phyloP scores from a whole-genome alignment of 2,797 vertebrate genomes.

The Limosa lapponica region DNA sequence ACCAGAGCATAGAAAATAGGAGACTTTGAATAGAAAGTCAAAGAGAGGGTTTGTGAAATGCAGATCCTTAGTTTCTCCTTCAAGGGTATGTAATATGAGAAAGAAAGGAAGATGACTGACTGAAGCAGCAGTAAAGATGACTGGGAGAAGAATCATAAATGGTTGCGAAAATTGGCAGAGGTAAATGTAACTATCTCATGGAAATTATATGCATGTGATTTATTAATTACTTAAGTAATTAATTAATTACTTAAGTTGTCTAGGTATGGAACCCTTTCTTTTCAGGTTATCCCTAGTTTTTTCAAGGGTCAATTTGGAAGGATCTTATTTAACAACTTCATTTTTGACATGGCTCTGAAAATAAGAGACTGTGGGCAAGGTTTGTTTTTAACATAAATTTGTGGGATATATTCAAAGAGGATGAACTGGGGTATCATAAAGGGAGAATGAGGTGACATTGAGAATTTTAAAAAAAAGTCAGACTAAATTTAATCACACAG shows the following conservation, averaged over 20 bases:
- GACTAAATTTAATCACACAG: background rate
- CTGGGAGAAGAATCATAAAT: background rate
- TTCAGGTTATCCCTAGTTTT: background rate
- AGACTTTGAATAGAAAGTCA: background rate
- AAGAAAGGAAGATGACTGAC: background rate
- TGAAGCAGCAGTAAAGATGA: background rate
- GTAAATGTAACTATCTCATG: background rate
- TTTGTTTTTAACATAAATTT: background rate
- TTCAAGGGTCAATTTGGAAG: background rate
- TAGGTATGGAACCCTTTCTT: background rate
- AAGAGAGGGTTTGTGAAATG: background rate
- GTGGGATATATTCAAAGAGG: background rate
- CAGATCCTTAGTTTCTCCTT: background rate
- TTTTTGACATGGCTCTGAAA: background rate
- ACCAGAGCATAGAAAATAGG: background rate
- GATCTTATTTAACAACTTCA: background rate
- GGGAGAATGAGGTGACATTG: background rate
- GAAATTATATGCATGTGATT: background rate
- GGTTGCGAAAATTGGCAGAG: background rate
- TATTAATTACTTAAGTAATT: background rate
- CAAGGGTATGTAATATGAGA: background rate
- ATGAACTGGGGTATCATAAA: background rate
- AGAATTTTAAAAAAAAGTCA: background rate
- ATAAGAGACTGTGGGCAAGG: background rate
- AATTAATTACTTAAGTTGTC: background rate